Evolutionary conservation across 2,888 invertebrate genomes (phyloP), one percentile per base, ranked within the genome.

Genomic region (Silvanus unidentatus): DNA sequence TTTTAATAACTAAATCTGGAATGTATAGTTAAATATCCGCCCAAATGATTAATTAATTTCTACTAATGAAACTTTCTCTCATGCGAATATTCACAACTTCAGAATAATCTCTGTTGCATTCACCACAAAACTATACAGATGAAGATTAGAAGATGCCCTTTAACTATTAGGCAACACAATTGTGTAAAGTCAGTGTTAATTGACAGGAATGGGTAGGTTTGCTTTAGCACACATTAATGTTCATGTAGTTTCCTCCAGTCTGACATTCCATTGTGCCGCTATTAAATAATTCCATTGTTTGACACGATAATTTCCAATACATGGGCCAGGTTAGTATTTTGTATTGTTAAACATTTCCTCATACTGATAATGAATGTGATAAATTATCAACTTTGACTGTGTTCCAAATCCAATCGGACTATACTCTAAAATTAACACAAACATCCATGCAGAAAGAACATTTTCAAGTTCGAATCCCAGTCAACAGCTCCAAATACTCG

Each of bases 271-370:
- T 44, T 40, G 35, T 44, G 37, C 34, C 29, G 28, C 39, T 44
- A 40, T 37, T 44, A 37, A 44, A 44, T 40, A 37, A 27, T 36
- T 36, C 40, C 28, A 44, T 44, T 44, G 44, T 44, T 44, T 35
- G 3, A 11, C 37, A 13, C 4, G 9, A 16, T 11, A 9, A 37
- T 11, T 37, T 37, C 37, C 12, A 37, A 9, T 15, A 37, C 9
- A 37, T 35, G 11, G 8, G 28, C 10, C 32, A 22, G 8, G 32
- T 12, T 32, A 12, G 32, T 5, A 12, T n/a, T 32, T 32, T 32
- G 32, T 12, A 32, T 32, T 12, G 32, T 32, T 32, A 5, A 32
- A 32, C 32, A 32, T 12, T 32, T 32, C 13, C 3, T 32, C 4
- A 22, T 22, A 22, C 22, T 22, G 8, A 3, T 22, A 22, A 22